Base-by-base conservation (phyloP, 2,888 invertebrate genomes). In the Thymelicus sylvestris region DNA sequence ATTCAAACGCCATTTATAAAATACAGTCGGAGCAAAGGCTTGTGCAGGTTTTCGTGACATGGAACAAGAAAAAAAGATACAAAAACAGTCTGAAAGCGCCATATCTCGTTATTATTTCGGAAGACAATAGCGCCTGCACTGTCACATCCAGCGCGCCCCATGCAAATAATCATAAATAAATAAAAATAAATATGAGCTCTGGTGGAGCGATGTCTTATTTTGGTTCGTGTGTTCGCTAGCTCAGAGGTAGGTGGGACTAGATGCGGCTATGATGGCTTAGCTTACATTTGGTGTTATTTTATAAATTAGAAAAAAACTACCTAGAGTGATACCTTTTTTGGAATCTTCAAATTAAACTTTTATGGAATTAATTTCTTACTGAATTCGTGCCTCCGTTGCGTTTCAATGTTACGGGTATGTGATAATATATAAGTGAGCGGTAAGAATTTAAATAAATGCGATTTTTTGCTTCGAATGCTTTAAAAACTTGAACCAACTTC, bases 111-210 rank as follows among this genome's bases (percentile, higher is more conserved):
- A 91, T 92, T 91, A 91, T 92, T 91, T 90, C 82, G 86, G 89
- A 87, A 90, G 84, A 92, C 92, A 92, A 92, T 92, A 91, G 92
- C 90, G 92, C 87, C 89, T 88, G 82, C 77, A 81, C 86, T 92
- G 92, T 91, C 92, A 91, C 85, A 86, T 88, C 83, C 90, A 84
- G 89, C 91, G 92, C 91, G 92, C 86, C 78, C 86, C 91, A 92
- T 92, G 92, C 92, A 92, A 91, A 92, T 92, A 91, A 90, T 91
- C 92, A 92, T 92, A 92, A 93, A 93, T 93, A 92, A 92, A 92
- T 92, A 91, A 92, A 92, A 92, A 91, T 89, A 90, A 91, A 92
- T 92, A 91, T 92, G 91, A 92, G 83, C 79, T 79, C 79, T 79
- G 77, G 75, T 77, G 74, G 50, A 65, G 76, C 81, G 90, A 93